phyloP scores from a whole-genome alignment of 1,140 invertebrate species.

The Apocrypta bakeri region DNA sequence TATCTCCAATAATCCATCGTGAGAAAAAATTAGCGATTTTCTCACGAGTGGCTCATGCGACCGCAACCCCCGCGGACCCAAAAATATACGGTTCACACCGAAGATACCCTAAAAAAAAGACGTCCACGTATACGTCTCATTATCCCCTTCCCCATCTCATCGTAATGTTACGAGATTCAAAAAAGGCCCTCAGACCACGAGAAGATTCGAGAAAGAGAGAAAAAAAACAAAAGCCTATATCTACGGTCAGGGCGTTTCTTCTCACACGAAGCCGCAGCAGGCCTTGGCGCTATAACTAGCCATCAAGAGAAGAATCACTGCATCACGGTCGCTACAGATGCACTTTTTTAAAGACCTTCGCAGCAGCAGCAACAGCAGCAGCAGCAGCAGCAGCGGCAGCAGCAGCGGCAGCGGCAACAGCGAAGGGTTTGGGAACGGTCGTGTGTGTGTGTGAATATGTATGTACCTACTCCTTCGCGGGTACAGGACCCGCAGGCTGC shows the following conservation, averaged over 20 bases:
- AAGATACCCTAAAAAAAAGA: conserved; percentile 32
- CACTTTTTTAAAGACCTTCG: conserved; percentile 41
- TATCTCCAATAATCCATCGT: not conserved
- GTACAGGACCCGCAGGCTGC: conserved; percentile 6
- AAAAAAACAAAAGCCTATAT: conserved; percentile 22
- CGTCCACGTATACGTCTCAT: conserved; percentile 14
- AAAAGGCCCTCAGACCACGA: not conserved
- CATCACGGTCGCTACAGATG: conserved; percentile 18
- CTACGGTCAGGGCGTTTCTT: conserved; percentile 40
- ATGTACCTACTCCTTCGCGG: not conserved
- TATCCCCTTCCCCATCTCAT: conserved; percentile 30
- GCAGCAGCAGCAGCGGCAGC: too few relatives aligned
- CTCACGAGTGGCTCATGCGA: conserved; percentile 23
- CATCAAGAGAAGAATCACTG: conserved; percentile 21
- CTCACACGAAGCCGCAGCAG: conserved; percentile 37
- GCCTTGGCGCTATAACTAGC: not conserved
- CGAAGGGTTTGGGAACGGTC: conserved; percentile 40
- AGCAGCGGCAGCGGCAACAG: too few relatives aligned
- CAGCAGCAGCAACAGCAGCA: not conserved
- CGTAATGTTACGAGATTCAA: not conserved
- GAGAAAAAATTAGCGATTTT: conserved; percentile 44
- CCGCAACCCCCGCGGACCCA: conserved; percentile 12
- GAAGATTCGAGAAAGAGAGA: not conserved
- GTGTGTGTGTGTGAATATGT: not conserved
- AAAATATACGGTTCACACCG: conserved; percentile 37